Percentiles rank a stretch among this genome's conserved stretches.
Conservation (phyloP, 2,888 invertebrate genomes). For the Hypomecis atomaria region DNA sequence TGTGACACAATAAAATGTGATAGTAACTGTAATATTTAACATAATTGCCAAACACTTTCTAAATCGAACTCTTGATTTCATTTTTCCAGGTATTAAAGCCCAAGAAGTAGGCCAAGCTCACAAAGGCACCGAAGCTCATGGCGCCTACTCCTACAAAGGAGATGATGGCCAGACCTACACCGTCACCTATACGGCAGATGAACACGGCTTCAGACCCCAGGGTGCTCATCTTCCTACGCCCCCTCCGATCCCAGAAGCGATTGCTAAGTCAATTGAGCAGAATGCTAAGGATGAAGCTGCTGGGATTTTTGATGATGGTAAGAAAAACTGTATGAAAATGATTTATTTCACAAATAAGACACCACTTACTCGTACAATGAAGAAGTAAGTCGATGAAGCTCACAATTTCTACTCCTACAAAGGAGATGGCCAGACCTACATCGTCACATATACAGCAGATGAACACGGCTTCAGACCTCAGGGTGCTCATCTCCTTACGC, state of each 20-base stretch:
- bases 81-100: slow-evolving; percentile 82
- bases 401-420: too few species aligned
- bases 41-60: too few species aligned
- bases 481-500: too few species aligned
- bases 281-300: slow-evolving; percentile 79
- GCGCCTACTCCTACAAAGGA: slow-evolving; percentile 83
- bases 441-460: too few species aligned
- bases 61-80: too few species aligned
- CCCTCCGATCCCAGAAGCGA: slow-evolving; percentile 84
- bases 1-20: too few species aligned
- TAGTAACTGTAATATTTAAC: too few species aligned
- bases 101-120: slow-evolving; percentile 74
- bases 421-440: too few species aligned
- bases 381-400: too few species aligned
- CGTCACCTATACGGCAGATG: slow-evolving; percentile 84
- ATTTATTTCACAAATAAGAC: too few species aligned
- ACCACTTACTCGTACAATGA: too few species aligned
- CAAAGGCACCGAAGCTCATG: slow-evolving; percentile 71
- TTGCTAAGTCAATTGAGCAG: slow-evolving; percentile 75
- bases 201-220: slow-evolving; percentile 82
- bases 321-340: slow-evolving; percentile 26
- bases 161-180: slow-evolving; percentile 84
- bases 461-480: too few species aligned
- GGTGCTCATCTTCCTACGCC: slow-evolving; percentile 85
- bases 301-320: slow-evolving; percentile 80